Base-by-base conservation (phyloP, 2,888 invertebrate genomes). In the Odontothrips loti region DNA sequence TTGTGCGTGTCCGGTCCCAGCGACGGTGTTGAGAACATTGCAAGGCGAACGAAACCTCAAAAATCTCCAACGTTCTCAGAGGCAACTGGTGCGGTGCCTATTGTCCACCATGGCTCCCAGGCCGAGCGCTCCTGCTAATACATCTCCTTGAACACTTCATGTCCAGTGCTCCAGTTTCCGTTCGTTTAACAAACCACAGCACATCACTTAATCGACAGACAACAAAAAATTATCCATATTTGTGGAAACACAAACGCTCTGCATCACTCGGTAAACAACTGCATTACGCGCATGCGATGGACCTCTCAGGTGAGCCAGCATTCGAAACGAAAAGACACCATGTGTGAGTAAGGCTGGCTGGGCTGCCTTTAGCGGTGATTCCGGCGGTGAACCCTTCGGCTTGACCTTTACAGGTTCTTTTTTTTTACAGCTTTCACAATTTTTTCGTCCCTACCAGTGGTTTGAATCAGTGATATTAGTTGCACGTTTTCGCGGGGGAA, bases 1-100 rank as follows among this genome's bases (percentile, higher is more conserved):
- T 83, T 84, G 79, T 83, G 84, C 82, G 83, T 82, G 80, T 85
- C 86, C 82, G 85, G 82, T 79, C 82, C 81, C 51, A 80, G 75
- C 48, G 82, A 82, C 79, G 82, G 81, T 80, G 80, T 82, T 68
- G 81, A 82, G 81, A 82, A 82, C 82, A 82, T 82, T 63, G 82
- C 80, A 80, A 79, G 29, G 79, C 27, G 48, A 0, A 20, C 78
- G 34, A 79, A 81, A 51, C 48, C 58, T 47, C 79, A 51, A 79
- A 81, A 29, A 48, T 43, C 79, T 79, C 78, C 79, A 51, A 27
- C 48, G 81, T 79, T 75, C 68, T 75, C 68, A 75, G 68, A 75
- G 68, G 68, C 68, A 27, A 75, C 68, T 75, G 12, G 27, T 75
- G 27, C 6, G 23, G 23, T 75, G 68, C 68, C 68, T 75, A 75